Evolutionary conservation across 2,797 vertebrate species (phyloP), one percentile per base, ranked within the genome.

Genomic region (Morus bassanus): DNA sequence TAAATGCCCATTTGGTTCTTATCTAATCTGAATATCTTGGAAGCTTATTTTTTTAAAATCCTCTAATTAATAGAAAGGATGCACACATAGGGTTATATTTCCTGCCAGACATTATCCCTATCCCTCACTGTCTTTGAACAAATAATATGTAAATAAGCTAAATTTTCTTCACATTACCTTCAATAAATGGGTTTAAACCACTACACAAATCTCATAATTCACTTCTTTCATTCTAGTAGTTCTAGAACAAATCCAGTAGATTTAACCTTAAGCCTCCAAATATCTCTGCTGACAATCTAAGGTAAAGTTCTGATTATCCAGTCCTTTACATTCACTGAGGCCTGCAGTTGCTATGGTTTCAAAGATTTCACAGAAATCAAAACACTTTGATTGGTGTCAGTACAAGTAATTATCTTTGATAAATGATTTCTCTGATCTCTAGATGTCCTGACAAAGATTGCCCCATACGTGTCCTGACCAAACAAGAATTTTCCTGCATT

Each of bases 311-410:
- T 93, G 78, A 59, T 88, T 97, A 60, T 92, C 45, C 91, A 83
- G 11, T 93, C 91, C 95, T 95, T 94, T 95, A 69, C 74, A 43
- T 97, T 97, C 96, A 92, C 95, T 67, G 87, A 57, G 95, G 68
- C 91, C 95, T 89, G 95, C 90, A 51, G 98, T 98, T 98, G 96
- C 98, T 91, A 97, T 98, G 97, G 97, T 97, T 98, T 97, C 97
- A 81, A 91, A 94, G 88, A 93, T 96, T 96, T 97, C 95, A 78
- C 89, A 86, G 94, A 96, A 97, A 97, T 96, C 94, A 96, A 89
- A 93, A 81, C 54, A 53, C 96, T 95, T 95, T 86, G 51, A 35
- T 82, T 72, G 88, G 93, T 88, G 95, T 90, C 95, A 96, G 95
- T 92, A 88, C 93, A 88, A 89, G 89, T 95, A 94, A 85, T 93